Conservation (phyloP, 2,113 vertebrate genomes). For the Hepsetus odoe region DNA sequence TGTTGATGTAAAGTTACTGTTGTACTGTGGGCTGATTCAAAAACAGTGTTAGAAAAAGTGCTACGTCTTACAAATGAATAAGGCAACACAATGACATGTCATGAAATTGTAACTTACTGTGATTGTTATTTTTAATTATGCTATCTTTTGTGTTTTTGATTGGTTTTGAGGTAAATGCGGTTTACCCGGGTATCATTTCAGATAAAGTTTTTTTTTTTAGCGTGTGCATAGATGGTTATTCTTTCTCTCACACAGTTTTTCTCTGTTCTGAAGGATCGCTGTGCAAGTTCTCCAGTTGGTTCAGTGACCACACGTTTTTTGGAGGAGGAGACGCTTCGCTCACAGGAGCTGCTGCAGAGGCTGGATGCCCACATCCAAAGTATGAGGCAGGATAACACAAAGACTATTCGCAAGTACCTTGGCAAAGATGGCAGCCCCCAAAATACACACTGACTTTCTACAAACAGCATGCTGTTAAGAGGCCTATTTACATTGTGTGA, state of each 20-base stretch:
- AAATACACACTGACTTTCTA: constrained; percentile 29
- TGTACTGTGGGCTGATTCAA: too few species aligned
- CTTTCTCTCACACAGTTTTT: not conserved
- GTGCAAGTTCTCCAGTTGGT: constrained; percentile 69
- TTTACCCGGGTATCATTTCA: too few species aligned
- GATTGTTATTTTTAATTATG: too few species aligned
- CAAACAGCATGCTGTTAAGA: not conserved
- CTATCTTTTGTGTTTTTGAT: too few species aligned
- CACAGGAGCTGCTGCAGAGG: constrained; percentile 79
- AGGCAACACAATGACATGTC: too few species aligned
- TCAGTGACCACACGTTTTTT: constrained; percentile 80
- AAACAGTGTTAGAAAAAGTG: too few species aligned
- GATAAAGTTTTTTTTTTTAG: too few species aligned
- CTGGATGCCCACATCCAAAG: constrained; percentile 86
- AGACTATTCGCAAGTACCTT: constrained; percentile 78
- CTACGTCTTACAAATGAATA: too few species aligned
- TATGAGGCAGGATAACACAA: constrained; percentile 79
- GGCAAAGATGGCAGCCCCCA: not conserved
- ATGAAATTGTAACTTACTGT: too few species aligned
- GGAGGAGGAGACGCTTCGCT: constrained; percentile 83
- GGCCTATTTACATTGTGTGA: not conserved
- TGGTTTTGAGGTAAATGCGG: too few species aligned
- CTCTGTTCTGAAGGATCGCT: constrained; percentile 62
- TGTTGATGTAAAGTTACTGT: too few species aligned
- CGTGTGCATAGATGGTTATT: too few species aligned